phyloP scores from a whole-genome alignment of 2,888 invertebrate species.

The Ethmia dodecea region DNA sequence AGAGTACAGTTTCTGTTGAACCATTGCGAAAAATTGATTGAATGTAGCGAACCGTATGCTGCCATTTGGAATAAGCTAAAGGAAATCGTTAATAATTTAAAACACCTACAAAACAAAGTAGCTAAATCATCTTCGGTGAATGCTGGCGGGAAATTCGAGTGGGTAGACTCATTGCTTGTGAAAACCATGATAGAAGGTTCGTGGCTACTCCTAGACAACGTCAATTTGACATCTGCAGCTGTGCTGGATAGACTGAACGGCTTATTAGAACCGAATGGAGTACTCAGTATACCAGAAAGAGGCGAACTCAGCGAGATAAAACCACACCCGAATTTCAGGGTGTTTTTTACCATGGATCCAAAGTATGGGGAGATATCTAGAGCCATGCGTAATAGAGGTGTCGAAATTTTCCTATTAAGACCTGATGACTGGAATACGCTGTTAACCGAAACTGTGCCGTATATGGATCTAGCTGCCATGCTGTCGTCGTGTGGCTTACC shows the following conservation, averaged over 20 bases:
- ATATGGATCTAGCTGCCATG: conserved; percentile 61
- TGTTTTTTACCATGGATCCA: conserved; percentile 97
- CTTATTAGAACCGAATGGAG: conserved; percentile 94
- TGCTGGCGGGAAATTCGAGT: conserved; percentile 94
- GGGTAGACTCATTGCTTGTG: conserved; percentile 92
- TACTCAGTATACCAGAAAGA: conserved; percentile 92
- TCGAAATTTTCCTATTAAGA: conserved; percentile 84
- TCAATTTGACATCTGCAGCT: conserved; percentile 96
- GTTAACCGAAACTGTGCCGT: conserved; percentile 50
- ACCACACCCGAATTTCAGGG: conserved; percentile 94
- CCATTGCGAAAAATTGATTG: conserved; percentile 41
- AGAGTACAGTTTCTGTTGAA: conserved; percentile 43
- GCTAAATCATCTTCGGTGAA: conserved; percentile 80
- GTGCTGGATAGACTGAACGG: conserved; percentile 97
- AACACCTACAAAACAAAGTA: conserved; percentile 55
- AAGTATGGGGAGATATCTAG: conserved; percentile 97
- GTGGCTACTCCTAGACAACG: conserved; percentile 93
- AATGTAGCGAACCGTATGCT: conserved; percentile 24
- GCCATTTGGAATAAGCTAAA: conserved; percentile 28
- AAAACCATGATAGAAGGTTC: conserved; percentile 89
- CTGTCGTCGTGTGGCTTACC: conserved; percentile 59
- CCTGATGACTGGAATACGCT: conserved; percentile 45
- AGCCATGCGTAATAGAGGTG: conserved; percentile 98
- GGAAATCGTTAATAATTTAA: conserved; percentile 43
- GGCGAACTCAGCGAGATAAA: conserved; percentile 88